A percentile compares a stretch with the other conserved stretches of the same genome.
phyloP scores from a whole-genome alignment of 2,113 vertebrate genomes.

The Plotosus lineatus region DNA sequence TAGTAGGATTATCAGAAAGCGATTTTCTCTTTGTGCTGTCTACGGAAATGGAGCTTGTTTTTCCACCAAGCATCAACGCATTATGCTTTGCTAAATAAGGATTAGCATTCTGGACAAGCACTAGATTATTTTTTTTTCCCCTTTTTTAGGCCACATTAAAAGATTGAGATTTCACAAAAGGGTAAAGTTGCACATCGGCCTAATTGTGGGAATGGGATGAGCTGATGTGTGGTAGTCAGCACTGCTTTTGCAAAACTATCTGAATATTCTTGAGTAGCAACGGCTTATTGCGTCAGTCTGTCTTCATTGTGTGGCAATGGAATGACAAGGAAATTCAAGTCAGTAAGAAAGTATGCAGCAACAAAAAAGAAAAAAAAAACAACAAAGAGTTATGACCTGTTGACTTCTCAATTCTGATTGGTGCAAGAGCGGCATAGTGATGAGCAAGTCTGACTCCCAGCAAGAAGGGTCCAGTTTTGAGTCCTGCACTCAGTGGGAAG shows the following conservation, averaged over 20 bases:
- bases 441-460: no score
- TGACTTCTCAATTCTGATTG: background rate
- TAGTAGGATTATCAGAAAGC: background rate
- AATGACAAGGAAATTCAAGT: background rate
- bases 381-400: background rate
- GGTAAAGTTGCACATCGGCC: background rate
- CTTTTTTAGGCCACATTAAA: no score
- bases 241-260: background rate
- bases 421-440: background rate
- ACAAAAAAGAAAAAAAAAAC: background rate
- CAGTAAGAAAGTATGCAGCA: background rate
- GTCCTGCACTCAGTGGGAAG: no score
- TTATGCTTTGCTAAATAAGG: background rate
- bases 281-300: background rate
- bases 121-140: background rate
- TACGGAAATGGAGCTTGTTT: background rate
- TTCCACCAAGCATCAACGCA: background rate
- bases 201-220: slow-evolving; percentile 11
- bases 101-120: background rate
- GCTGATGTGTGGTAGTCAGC: background rate
- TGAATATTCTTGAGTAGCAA: background rate
- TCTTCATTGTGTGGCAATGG: background rate
- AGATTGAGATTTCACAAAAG: background rate
- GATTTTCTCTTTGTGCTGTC: background rate
- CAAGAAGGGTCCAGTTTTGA: no score